A percentile compares a stretch with the other conserved stretches of the same genome.
Evolutionary conservation across 2,888 invertebrate genomes (phyloP).

Genomic region (Pantelozetes paolii): DNA sequence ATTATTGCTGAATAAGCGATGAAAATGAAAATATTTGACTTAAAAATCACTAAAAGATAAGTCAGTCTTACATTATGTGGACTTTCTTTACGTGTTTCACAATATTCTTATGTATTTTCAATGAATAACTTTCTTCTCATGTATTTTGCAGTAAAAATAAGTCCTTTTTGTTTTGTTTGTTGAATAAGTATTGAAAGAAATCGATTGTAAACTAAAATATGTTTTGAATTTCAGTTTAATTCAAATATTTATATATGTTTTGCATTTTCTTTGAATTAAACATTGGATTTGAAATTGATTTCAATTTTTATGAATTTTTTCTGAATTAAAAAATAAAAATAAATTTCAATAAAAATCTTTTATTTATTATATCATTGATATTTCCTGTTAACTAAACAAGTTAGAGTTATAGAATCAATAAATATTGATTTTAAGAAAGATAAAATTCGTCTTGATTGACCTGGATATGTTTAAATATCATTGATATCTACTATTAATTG

Average conservation of each 20-base stretch:
- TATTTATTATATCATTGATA: too few relatives aligned
- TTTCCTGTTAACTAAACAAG: too few relatives aligned
- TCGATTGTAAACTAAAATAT: background rate
- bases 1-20: slow-evolving; percentile 26
- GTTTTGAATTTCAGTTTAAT: background rate
- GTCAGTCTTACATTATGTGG: background rate
- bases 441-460: too few relatives aligned
- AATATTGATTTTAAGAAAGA: too few relatives aligned
- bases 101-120: slow-evolving; percentile 1
- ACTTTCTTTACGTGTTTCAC: background rate
- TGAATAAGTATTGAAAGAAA: background rate
- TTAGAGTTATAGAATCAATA: too few relatives aligned
- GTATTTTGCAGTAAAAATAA: background rate
- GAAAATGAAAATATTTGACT: slow-evolving; percentile 12
- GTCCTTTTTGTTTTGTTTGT: too few relatives aligned
- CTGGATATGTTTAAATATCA: too few relatives aligned
- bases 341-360: too few relatives aligned
- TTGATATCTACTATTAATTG: too few relatives aligned
- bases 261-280: background rate
- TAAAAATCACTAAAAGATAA: slow-evolving; percentile 9
- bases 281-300: too few relatives aligned
- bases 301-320: background rate
- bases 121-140: slow-evolving; percentile 23
- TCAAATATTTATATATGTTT: background rate
- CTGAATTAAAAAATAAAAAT: too few relatives aligned